These are phyloP conservation scores for Drosophila pectinifera DNA, from an alignment of 1,140 invertebrate species.

Conservation along the genomic window DNA sequence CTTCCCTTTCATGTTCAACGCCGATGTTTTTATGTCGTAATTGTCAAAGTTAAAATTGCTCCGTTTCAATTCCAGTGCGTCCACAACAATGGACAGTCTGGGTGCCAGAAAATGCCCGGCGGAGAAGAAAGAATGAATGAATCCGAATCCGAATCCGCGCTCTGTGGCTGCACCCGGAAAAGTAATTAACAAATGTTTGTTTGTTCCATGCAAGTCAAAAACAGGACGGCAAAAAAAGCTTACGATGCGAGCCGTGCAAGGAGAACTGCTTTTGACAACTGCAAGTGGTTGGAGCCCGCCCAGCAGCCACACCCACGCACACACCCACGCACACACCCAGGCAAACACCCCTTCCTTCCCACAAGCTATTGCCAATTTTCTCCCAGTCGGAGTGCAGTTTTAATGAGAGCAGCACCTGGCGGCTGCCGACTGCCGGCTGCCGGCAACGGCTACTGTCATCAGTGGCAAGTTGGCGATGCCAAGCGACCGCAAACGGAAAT, in stretches of 20 bases:
- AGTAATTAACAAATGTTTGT: conserved; percentile 74
- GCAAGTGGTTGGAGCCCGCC: conserved; percentile 16
- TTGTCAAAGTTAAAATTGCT: conserved; percentile 58
- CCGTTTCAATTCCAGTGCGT: conserved; percentile 44
- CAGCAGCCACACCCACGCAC: neutral
- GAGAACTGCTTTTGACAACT: conserved; percentile 62
- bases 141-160: conserved; percentile 35
- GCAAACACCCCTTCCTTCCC: no score
- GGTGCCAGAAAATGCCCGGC: conserved; percentile 11
- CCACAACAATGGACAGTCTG: conserved; percentile 30
- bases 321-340: neutral
- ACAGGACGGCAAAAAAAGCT: conserved; percentile 32
- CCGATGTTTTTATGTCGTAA: conserved; percentile 27
- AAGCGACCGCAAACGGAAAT: conserved; percentile 73
- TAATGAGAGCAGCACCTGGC: conserved; percentile 73
- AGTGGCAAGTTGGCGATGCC: conserved; percentile 45
- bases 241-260: conserved; percentile 18
- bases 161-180: conserved; percentile 43
- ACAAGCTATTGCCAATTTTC: conserved; percentile 37
- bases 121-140: conserved; percentile 11
- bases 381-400: conserved; percentile 53
- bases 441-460: conserved; percentile 31
- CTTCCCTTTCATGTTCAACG: conserved; percentile 6
- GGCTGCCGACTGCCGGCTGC: conserved; percentile 1
- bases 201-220: conserved; percentile 44